A percentile compares a stretch with the other conserved stretches of the same genome.
phyloP scores from a whole-genome alignment of 2,797 vertebrate species.

The Rhadinocentrus ornatus region DNA sequence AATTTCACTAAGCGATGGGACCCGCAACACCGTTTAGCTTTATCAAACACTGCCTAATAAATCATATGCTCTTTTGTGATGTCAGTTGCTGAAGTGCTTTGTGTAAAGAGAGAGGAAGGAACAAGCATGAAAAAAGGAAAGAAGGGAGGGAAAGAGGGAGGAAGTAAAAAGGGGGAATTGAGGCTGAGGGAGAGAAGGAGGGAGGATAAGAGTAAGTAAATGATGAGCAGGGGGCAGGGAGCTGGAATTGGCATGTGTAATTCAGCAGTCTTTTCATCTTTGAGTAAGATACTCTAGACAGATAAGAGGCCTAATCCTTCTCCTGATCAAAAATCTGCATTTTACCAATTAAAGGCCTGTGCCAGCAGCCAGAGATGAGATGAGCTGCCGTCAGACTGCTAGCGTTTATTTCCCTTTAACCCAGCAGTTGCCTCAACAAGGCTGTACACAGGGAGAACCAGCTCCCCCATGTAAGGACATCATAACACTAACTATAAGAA shows the following conservation, averaged over 20 bases:
- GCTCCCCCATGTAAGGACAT: conserved; percentile 75
- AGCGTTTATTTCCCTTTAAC: conserved; percentile 91
- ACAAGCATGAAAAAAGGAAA: conserved; percentile 52
- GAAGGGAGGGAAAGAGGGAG: conserved; percentile 23
- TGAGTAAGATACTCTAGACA: conserved; percentile 95
- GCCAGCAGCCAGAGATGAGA: conserved; percentile 89
- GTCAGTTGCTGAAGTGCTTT: conserved; percentile 92
- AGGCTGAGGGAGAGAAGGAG: conserved; percentile 40
- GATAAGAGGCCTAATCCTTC: conserved; percentile 98
- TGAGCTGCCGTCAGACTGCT: conserved; percentile 84
- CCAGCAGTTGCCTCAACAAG: conserved; percentile 72
- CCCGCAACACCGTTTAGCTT: conserved; percentile 89
- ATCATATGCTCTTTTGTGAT: conserved; percentile 97
- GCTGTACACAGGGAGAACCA: conserved; percentile 72
- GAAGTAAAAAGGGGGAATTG: conserved; percentile 34
- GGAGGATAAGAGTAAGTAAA: conserved; percentile 57
- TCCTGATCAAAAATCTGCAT: conserved; percentile 99
- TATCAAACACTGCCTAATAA: conserved; percentile 96
- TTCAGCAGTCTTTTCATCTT: conserved; percentile 98
- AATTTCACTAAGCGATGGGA: conserved; percentile 92
- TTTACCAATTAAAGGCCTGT: conserved; percentile 98
- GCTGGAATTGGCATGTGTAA: conserved; percentile 92
- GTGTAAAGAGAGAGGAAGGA: conserved; percentile 65
- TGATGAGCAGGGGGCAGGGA: conserved; percentile 67
- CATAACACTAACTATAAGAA: conserved; percentile 68